phyloP scores from a whole-genome alignment of 1,140 invertebrate species.

The Magallana angulata region DNA sequence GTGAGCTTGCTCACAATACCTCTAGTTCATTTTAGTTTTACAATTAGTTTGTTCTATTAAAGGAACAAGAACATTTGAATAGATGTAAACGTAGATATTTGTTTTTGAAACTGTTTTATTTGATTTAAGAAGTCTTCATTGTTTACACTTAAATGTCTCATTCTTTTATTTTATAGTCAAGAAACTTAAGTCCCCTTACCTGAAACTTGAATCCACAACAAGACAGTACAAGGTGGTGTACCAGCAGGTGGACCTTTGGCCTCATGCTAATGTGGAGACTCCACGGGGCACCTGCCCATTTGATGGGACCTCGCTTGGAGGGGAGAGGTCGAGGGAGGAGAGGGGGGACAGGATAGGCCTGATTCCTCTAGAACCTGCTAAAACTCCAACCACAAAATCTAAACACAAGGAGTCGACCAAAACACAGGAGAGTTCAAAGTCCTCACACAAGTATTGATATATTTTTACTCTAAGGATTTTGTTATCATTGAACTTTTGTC shows the following conservation, averaged over 20 bases:
- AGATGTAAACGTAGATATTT: background rate
- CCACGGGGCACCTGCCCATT: conserved; percentile 69
- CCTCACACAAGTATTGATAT: background rate
- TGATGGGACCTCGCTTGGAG: conserved; percentile 63
- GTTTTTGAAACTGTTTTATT: background rate
- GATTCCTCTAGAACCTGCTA: conserved; percentile 26
- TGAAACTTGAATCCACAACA: conserved; percentile 67
- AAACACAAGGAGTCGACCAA: background rate
- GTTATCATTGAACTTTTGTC: too few species aligned
- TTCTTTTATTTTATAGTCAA: conserved; percentile 55
- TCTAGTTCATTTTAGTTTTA: too few species aligned
- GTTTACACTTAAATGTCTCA: background rate
- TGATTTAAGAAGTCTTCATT: background rate
- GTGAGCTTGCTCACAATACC: too few species aligned
- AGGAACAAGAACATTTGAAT: too few species aligned
- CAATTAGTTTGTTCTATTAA: too few species aligned
- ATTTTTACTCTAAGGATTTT: too few species aligned
- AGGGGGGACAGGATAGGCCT: conserved; percentile 60
- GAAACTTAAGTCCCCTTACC: conserved; percentile 63
- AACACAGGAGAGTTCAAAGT: background rate
- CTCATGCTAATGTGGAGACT: conserved; percentile 64
- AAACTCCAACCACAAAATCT: background rate
- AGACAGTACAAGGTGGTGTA: conserved; percentile 63
- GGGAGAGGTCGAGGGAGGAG: conserved; percentile 60
- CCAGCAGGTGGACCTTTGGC: conserved; percentile 64